A percentile compares a stretch with the other conserved stretches of the same genome.
These are phyloP conservation scores for Triplophysa siluroides DNA, from an alignment of 2,113 vertebrate genomes.

Conservation along the genomic window DNA sequence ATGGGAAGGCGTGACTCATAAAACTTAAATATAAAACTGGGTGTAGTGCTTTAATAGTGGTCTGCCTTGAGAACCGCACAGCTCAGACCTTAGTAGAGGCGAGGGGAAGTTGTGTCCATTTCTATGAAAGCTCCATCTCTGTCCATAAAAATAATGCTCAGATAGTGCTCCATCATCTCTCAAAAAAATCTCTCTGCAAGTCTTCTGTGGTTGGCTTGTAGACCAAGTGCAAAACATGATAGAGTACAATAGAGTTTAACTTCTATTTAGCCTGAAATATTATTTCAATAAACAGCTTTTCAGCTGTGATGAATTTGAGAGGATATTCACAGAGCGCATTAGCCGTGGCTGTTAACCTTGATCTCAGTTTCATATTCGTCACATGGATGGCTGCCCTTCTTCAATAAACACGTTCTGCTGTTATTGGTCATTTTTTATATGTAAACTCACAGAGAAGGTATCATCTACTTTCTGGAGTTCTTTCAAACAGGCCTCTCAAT, in stretches of 20 bases:
- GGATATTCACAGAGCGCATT: too few relatives aligned
- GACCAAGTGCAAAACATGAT: too few relatives aligned
- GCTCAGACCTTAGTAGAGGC: slow-evolving; percentile 8
- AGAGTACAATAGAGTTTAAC: too few relatives aligned
- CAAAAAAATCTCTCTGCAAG: not conserved
- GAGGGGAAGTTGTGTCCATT: not conserved
- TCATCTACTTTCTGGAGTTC: not conserved
- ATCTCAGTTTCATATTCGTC: not conserved
- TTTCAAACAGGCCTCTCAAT: not conserved
- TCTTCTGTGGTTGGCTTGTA: too few relatives aligned
- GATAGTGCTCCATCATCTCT: not conserved
- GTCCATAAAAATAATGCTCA: not conserved
- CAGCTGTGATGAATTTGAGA: too few relatives aligned
- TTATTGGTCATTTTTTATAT: not conserved
- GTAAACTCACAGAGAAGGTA: not conserved
- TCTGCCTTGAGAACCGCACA: not conserved
- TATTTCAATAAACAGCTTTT: too few relatives aligned
- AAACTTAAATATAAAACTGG: slow-evolving; percentile 33
- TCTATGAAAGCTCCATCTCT: not conserved
- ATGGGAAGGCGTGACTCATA: slow-evolving; percentile 14
- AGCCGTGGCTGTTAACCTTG: too few relatives aligned
- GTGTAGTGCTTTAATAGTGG: slow-evolving; percentile 12
- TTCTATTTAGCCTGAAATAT: too few relatives aligned
- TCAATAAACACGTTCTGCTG: not conserved
- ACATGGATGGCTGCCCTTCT: not conserved